Evolutionary conservation across 37 sponge, comb jelly and placozoan species (phyloP), one percentile per base, ranked within the genome.

Genomic region (Geodia barretti): DNA sequence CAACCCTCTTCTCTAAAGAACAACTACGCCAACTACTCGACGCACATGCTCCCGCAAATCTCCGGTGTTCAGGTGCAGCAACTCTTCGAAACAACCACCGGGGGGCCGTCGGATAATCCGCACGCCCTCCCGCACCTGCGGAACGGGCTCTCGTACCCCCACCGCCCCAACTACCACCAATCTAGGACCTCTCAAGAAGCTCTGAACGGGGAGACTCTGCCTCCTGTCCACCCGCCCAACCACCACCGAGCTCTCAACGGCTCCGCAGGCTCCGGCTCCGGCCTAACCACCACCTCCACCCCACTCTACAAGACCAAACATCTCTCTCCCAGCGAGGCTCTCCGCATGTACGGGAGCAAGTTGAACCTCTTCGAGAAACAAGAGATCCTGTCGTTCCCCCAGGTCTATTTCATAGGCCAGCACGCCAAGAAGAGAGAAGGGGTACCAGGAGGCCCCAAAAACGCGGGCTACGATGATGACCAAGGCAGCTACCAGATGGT

Each of bases 391-490:
- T 76, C 74, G 75, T 94, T 83, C 72, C 77, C 90, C 7, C 89
- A 94, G 62, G 82, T 98, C 1, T 98, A 92, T 85, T 98, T 98
- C 77, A 95, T 96, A 17, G 99, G 99, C 24, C 95, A 91, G 68
- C 76, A 84, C 39, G 91, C 97, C 8, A 96, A 96, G 86, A 98
- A 98, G 84, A 70, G 92, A 32, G 92, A 88, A 66, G 96, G 90
- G 2, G 70, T 95, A 9, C 79, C 88, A 3, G 99, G 97, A 0
- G 90, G 79, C 17, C 72, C 98, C 35, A 88, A 86, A 70, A 98
- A 98, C 70, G 39, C 83, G 47, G 94, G 99, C 41, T 98, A 90
- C 39, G 99, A 98, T 75, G 99, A 98, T 70, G 99, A 98, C 20
- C 61, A 84, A 21, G 97, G 97, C 1, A 80, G 86, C 23, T 98